Evolutionary conservation across 2,113 vertebrate species (phyloP).

Genomic region (Synodontis membranacea): DNA sequence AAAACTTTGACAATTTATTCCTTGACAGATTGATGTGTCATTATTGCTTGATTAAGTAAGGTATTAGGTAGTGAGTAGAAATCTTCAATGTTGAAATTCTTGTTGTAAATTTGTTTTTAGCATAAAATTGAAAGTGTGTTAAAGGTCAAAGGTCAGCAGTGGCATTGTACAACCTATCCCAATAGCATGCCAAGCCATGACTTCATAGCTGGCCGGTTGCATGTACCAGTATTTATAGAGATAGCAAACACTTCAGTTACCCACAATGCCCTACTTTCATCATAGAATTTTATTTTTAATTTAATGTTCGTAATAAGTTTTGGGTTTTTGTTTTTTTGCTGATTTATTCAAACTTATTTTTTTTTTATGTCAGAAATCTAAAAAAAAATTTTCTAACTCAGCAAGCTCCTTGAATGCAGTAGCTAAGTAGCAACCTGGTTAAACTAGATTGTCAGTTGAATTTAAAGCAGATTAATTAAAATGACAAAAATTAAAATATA

Average conservation of each 20-base stretch:
- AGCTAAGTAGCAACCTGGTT: background rate
- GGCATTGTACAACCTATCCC: conserved; percentile 43
- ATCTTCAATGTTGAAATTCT: background rate
- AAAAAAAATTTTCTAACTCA: background rate
- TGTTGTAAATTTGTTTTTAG: background rate
- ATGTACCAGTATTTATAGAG: conserved; percentile 56
- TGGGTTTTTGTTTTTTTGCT: background rate
- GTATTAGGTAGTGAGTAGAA: background rate
- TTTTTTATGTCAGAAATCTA: background rate
- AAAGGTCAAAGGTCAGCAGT: conserved; percentile 46
- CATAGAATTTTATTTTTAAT: background rate
- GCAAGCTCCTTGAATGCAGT: background rate
- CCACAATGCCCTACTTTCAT: background rate
- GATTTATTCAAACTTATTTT: background rate
- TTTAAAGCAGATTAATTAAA: background rate
- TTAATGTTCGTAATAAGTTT: background rate
- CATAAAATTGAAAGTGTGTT: background rate
- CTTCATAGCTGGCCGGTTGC: conserved; percentile 51
- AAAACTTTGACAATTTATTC: background rate
- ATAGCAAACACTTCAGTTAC: conserved; percentile 40
- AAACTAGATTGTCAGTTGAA: background rate
- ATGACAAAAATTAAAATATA: background rate
- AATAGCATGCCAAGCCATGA: conserved; percentile 62
- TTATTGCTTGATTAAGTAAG: background rate
- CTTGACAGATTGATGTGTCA: too few species aligned